Conservation (phyloP, 2,113 vertebrate species). For the Oenanthe melanoleuca region DNA sequence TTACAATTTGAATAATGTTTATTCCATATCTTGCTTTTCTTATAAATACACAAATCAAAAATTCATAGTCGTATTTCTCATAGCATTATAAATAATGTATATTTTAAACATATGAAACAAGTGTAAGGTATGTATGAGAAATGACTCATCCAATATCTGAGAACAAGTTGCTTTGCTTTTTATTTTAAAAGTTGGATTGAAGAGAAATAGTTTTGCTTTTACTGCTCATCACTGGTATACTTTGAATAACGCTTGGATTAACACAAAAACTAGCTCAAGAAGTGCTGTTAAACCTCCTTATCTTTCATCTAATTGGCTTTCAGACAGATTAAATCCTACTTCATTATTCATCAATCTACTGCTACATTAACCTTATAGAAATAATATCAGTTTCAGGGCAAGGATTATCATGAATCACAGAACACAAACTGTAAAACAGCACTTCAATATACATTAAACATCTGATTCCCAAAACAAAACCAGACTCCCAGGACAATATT, state of each 20-base stretch:
- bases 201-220: background rate
- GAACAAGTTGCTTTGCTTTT: background rate
- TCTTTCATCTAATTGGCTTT: background rate
- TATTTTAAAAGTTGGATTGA: background rate
- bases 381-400: background rate
- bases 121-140: conserved; percentile 7
- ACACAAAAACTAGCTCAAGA: background rate
- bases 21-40: conserved; percentile 4
- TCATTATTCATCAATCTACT: background rate
- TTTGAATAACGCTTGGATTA: background rate
- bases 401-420: background rate
- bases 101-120: conserved; percentile 43
- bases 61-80: background rate
- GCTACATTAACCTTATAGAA: background rate
- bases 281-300: background rate
- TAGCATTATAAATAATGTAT: conserved; percentile 35
- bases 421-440: background rate
- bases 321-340: background rate
- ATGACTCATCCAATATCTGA: background rate
- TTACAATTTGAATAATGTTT: conserved; percentile 16
- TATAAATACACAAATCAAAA: conserved; percentile 27
- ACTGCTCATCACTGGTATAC: background rate
- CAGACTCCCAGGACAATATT: background rate
- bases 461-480: background rate
- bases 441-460: background rate